Base-by-base conservation (phyloP, 2,797 vertebrate genomes). In the Catharus ustulatus region DNA sequence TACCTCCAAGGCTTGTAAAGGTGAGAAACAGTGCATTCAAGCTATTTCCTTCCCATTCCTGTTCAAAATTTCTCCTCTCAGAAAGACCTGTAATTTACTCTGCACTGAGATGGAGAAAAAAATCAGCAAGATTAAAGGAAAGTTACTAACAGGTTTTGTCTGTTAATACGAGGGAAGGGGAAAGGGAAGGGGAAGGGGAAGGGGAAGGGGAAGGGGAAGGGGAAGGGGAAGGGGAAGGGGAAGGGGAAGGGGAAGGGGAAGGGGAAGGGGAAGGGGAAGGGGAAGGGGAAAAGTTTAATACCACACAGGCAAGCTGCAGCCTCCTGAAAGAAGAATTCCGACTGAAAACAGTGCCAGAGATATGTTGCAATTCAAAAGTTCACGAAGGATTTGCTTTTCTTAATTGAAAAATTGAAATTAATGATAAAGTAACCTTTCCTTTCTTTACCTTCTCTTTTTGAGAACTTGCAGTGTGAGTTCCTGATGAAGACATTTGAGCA, bases 401-500 rank as follows among this genome's bases (percentile, higher is more conserved):
- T 20, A 11, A 8, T 87, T 83, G 77, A 18, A 51, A 34, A 58
- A 62, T 15, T 78, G n/a, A 94, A 89, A 79, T 40, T 22, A 75
- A 68, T 48, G 85, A 79, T 79, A 68, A 80, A 69, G 21, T 90
- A 66, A 89, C 24, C 61, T 95, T 89, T 84, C 15, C 51, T 51
- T 85, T 94, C 9, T 45, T 66, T 80, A 24, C 27, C 18, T 57
- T 74, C 40, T 18, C n/a, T 84, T 14, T 34, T 48, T 67, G 54
- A 84, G 57, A 94, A 76, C 55, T 79, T 84, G 52, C 9, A 87
- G 84, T 81, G 52, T 27, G 23, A 94, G 42, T 69, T 96, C 76
- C 95, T 95, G 86, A 93, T 97, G 79, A 94, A 96, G 96, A 96
- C 19, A 19, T 95, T 95, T 97, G 90, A 80, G 69, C 58, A 96